These are phyloP conservation scores for Stigmatopora argus DNA, from an alignment of 2,113 vertebrate species.

Conservation along the genomic window DNA sequence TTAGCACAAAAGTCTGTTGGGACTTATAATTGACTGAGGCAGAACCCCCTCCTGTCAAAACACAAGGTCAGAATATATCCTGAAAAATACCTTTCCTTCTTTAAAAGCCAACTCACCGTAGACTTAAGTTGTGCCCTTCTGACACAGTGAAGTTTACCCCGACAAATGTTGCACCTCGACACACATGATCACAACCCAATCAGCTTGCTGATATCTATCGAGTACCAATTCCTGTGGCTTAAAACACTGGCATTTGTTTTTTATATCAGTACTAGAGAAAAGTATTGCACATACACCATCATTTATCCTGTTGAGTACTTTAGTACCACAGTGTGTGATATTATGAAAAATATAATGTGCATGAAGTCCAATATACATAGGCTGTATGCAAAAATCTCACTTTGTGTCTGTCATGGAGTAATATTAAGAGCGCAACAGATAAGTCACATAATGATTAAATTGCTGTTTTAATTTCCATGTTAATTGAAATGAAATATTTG, in stretches of 20 bases:
- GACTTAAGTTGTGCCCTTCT: conserved; percentile 41
- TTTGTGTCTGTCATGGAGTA: conserved; percentile 46
- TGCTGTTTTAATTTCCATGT: conserved; percentile 97
- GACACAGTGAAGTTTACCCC: conserved; percentile 62
- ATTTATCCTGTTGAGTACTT: background rate
- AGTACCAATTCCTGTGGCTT: conserved; percentile 54
- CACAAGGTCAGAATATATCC: conserved; percentile 60
- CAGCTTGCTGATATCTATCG: conserved; percentile 44
- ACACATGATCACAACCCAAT: background rate
- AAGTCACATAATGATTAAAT: conserved; percentile 91
- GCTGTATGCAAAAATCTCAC: background rate
- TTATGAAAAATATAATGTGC: background rate
- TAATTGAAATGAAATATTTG: conserved; percentile 95
- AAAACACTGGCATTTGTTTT: conserved; percentile 41
- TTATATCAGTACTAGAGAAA: conserved; percentile 14
- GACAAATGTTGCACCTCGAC: conserved; percentile 67
- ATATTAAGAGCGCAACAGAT: conserved; percentile 81
- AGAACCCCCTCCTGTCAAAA: conserved; percentile 95
- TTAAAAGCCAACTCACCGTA: conserved; percentile 67
- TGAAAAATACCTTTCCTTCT: conserved; percentile 62
- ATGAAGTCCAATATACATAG: background rate
- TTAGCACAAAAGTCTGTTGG: conserved; percentile 99
- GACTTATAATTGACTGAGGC: conserved; percentile 98
- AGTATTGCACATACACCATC: background rate
- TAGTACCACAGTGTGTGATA: no score